Base-by-base conservation (phyloP, 2,797 vertebrate genomes). In the Knipowitschia caucasica region DNA sequence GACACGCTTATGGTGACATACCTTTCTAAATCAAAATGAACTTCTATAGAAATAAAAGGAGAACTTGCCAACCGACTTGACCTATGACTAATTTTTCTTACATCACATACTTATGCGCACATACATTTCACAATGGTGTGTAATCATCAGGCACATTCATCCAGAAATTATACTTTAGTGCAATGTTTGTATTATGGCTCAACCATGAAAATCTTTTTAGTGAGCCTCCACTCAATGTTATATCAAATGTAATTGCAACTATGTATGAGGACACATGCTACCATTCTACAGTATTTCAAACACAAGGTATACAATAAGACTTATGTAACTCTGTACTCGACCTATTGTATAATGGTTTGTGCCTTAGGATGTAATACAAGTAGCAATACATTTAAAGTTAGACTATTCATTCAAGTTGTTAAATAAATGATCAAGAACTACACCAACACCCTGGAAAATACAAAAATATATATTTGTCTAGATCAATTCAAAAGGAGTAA, bases 51-150 rank as follows among this genome's bases (percentile, higher is more conserved):
- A n/a, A n/a, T 64, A 56, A 26, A 42, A 56, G 35, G 30, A 59
- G n/a, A 59, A 59, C 54, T 67, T 56, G 56, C 69, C 59, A 64
- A 53, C 46, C 23, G 46, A 29, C 15, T 21, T 54, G 62, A 50
- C 62, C 57, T 40, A 62, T 71, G 64, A 78, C 56, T 81, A 71
- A 83, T 57, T 21, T 10, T 3, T 14, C 27, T 64, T 60, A 71
- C 51, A 66, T 70, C 61, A 71, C 38, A 43, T 50, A 49, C 52
- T 38, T 34, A 34, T 3, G 53, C 39, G 67, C 43, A 36, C 14
- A 30, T 24, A 67, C 59, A 53, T 50, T 47, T 4, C 6, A 49
- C 25, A 50, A 50, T 7, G 6, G 26, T 24, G 35, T 35, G 54
- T 23, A 52, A 56, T 17, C 21, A 26, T 47, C 18, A 20, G 3